Evolutionary conservation across 1,140 invertebrate genomes (phyloP).

Genomic region (Bombus vancouverensis): DNA sequence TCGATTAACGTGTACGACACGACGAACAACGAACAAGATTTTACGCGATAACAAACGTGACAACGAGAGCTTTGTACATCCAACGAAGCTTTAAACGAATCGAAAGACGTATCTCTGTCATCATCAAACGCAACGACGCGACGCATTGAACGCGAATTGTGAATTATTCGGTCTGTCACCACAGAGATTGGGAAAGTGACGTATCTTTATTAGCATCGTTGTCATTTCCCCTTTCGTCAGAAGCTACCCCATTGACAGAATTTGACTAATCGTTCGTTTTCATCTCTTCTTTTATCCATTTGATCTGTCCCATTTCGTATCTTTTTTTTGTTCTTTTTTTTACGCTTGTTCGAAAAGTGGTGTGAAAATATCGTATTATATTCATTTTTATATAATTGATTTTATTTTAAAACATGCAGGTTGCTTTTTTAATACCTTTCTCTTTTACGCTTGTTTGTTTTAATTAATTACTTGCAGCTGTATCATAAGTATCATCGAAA

Average conservation of each 20-base stretch:
- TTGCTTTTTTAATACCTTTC: too few species aligned
- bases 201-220: background rate
- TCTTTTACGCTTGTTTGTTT: too few species aligned
- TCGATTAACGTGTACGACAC: conserved; percentile 41
- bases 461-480: too few species aligned
- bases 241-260: background rate
- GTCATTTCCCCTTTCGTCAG: background rate
- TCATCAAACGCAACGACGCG: background rate
- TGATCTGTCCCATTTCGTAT: background rate
- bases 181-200: conserved; percentile 14
- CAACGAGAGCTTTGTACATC: background rate
- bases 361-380: background rate
- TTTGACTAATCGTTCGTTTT: background rate
- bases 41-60: background rate
- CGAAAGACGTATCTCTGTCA: background rate
- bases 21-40: conserved; percentile 21
- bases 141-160: background rate
- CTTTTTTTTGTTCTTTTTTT: background rate
- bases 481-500: too few species aligned
- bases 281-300: background rate
- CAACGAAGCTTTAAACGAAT: background rate
- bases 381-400: background rate
- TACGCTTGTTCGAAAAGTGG: background rate
- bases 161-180: background rate
- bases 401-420: background rate